phyloP scores from a whole-genome alignment of 2,113 vertebrate species.

The Prionailurus viverrinus region DNA sequence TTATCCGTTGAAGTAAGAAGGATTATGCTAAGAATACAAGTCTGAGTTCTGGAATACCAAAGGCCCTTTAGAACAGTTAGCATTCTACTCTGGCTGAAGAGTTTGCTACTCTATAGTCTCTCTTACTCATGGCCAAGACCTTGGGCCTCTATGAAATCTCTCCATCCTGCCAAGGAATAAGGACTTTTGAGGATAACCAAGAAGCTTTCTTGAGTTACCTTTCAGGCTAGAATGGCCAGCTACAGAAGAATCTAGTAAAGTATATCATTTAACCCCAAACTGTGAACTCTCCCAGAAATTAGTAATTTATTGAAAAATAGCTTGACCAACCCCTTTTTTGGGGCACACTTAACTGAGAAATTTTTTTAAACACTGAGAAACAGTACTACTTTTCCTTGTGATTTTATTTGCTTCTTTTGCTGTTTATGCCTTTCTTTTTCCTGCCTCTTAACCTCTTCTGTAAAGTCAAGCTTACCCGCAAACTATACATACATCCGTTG shows the following conservation, averaged over 20 bases:
- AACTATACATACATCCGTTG: slow-evolving; percentile 46
- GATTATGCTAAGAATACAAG: not conserved
- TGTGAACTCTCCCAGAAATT: not conserved
- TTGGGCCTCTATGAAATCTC: not conserved
- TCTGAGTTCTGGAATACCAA: not conserved
- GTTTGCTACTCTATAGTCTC: not conserved
- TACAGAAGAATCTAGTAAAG: not conserved
- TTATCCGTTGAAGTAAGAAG: not conserved
- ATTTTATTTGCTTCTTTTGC: slow-evolving; percentile 53
- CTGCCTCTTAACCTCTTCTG: not conserved
- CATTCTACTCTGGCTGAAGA: not conserved
- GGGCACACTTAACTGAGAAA: not conserved
- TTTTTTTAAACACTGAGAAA: not conserved
- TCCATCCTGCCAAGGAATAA: not conserved
- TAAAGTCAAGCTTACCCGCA: slow-evolving; percentile 27
- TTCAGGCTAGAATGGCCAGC: not conserved
- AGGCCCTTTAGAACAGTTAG: not conserved
- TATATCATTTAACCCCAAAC: not conserved
- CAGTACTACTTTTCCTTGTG: not conserved
- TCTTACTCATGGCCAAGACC: not conserved
- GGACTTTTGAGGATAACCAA: not conserved
- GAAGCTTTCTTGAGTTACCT: not conserved
- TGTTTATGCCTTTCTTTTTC: not conserved
- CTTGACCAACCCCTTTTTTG: not conserved
- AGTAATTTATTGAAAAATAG: not conserved